A percentile compares a stretch with the other conserved stretches of the same genome.
Conservation (phyloP, 2,113 vertebrate species). For the Diphyllodes magnificus region DNA sequence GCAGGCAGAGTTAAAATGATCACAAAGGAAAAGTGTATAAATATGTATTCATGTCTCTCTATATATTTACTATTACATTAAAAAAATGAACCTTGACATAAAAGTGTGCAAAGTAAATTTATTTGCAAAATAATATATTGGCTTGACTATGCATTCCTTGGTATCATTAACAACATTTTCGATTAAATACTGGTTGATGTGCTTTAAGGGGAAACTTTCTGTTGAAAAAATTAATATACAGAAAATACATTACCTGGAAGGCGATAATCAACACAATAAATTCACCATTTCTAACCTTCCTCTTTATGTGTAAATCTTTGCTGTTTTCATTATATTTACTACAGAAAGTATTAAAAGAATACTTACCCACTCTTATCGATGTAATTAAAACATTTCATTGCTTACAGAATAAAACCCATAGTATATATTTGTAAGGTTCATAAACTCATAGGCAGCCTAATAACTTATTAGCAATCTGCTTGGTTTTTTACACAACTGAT, state of each 20-base stretch:
- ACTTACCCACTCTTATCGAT: not conserved
- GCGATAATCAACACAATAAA: not conserved
- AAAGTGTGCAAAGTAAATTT: constrained; percentile 47
- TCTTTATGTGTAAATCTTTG: not conserved
- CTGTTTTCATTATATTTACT: not conserved
- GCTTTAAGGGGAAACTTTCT: not conserved
- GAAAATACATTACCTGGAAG: not conserved
- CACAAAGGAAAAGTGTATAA: not conserved
- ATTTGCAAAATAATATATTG: constrained; percentile 23
- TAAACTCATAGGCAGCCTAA: not conserved
- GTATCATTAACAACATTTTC: not conserved
- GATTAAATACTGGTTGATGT: constrained; percentile 10
- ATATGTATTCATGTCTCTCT: not conserved
- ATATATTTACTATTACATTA: not conserved
- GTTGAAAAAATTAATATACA: not conserved
- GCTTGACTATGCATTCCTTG: constrained; percentile 17
- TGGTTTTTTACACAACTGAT: not conserved
- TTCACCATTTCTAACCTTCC: not conserved
- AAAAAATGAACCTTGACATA: not conserved
- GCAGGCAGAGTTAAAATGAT: not conserved
- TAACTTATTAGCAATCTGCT: not conserved
- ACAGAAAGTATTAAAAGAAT: not conserved
- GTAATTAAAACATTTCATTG: not conserved
- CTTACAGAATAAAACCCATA: not conserved
- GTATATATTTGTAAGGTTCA: not conserved